Evolutionary conservation across 2,113 vertebrate genomes (phyloP).

Genomic region (Python bivittatus): DNA sequence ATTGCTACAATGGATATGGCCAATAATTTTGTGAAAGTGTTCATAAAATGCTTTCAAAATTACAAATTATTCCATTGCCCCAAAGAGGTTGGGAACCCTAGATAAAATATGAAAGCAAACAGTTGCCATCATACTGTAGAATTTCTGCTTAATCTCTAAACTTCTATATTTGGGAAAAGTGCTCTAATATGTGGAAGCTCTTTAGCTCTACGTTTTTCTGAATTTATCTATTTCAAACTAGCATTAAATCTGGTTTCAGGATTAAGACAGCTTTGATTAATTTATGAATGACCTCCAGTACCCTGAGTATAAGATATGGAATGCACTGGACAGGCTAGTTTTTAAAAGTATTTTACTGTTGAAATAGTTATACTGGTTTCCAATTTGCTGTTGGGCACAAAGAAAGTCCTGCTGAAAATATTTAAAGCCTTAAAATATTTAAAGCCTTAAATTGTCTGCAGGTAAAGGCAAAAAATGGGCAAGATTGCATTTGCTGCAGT

Average conservation of each 20-base stretch:
- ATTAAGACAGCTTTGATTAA: not conserved
- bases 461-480: not conserved
- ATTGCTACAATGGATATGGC: no score
- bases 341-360: not conserved
- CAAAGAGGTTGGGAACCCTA: not conserved
- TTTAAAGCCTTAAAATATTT: not conserved
- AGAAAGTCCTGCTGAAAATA: not conserved
- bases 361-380: not conserved
- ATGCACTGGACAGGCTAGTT: not conserved
- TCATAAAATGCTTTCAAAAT: not conserved
- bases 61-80: not conserved
- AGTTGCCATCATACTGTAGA: not conserved
- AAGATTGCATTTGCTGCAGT: not conserved
- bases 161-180: not conserved
- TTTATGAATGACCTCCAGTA: not conserved
- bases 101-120: not conserved
- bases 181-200: not conserved
- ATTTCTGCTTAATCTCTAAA: not conserved
- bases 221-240: not conserved
- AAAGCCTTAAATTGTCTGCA: not conserved
- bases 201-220: not conserved
- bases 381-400: not conserved
- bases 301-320: not conserved
- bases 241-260: not conserved
- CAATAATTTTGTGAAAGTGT: not conserved